Percentiles rank a stretch among this genome's conserved stretches.
These are phyloP conservation scores for Polypedilum pembai DNA, from an alignment of 1,140 invertebrate genomes.

Conservation along the genomic window DNA sequence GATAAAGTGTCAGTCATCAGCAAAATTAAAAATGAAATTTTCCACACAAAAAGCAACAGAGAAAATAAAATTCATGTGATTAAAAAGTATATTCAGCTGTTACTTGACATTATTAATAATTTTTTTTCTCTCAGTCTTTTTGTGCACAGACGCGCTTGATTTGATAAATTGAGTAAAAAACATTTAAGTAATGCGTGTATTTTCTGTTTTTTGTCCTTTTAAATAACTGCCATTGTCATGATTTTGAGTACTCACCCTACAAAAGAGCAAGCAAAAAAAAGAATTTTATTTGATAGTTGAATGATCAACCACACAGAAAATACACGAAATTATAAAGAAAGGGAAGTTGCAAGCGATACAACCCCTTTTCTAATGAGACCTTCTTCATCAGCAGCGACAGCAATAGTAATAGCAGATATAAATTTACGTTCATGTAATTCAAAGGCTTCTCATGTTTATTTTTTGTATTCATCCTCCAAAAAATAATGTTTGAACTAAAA, in stretches of 20 bases:
- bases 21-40: neutral
- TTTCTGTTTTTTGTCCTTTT: neutral
- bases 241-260: neutral
- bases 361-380: neutral
- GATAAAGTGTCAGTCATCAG: neutral
- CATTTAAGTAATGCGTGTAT: neutral
- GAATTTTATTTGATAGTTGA: neutral
- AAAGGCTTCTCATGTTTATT: slow-evolving; percentile 11
- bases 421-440: no score
- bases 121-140: neutral
- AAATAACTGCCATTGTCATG: neutral
- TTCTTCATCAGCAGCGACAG: no score
- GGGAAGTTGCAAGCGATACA: neutral
- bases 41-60: neutral
- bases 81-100: slow-evolving; percentile 1
- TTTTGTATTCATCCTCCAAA: neutral
- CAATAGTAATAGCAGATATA: no score
- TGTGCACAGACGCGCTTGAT: slow-evolving; percentile 14
- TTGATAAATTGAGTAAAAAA: slow-evolving; percentile 14
- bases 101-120: neutral
- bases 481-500: neutral
- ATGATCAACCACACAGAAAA: neutral
- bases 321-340: neutral
- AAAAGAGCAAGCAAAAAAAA: no score
- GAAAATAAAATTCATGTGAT: neutral